phyloP scores from a whole-genome alignment of 53 echinoderm and acorn worm genomes.

The Astropecten irregularis region DNA sequence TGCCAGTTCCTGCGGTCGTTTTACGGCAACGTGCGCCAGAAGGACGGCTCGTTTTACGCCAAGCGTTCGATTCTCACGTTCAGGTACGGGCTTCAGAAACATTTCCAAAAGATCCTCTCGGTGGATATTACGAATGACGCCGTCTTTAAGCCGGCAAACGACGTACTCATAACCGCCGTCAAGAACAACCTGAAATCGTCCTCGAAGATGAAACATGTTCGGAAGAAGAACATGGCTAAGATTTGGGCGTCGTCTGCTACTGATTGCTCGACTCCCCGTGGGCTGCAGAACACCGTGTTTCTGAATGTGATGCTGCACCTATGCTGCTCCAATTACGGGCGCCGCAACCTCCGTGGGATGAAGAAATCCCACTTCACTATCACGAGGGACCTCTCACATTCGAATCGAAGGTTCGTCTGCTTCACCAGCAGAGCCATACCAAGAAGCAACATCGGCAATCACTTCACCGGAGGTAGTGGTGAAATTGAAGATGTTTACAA shows the following conservation, averaged over 20 bases:
- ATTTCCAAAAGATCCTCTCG: constrained; percentile 21
- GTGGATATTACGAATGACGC: constrained; percentile 30
- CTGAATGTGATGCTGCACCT: constrained; percentile 35
- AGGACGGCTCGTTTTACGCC: constrained; percentile 45
- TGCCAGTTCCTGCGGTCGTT: constrained; percentile 35
- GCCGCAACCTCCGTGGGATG: constrained; percentile 45
- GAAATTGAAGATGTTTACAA: neutral
- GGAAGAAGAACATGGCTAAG: constrained; percentile 29
- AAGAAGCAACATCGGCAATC: neutral
- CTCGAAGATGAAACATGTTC: constrained; percentile 13
- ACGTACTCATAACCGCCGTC: constrained; percentile 6
- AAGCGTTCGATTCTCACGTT: constrained; percentile 21
- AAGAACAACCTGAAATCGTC: constrained; percentile 12
- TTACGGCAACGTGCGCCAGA: constrained; percentile 40
- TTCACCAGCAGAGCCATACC: constrained; percentile 5
- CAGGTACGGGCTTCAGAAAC: constrained; percentile 58
- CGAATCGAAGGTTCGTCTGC: constrained; percentile 16
- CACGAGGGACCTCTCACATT: neutral
- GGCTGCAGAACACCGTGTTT: constrained; percentile 42
- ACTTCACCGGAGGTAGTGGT: constrained; percentile 3
- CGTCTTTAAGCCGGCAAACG: constrained; percentile 25
- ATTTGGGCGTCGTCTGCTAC: constrained; percentile 46
- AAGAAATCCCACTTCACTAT: constrained; percentile 26
- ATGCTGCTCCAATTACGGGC: neutral
- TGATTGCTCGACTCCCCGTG: constrained; percentile 34